Evolutionary conservation across 2,113 vertebrate species (phyloP).

Genomic region (Myotis davidii): DNA sequence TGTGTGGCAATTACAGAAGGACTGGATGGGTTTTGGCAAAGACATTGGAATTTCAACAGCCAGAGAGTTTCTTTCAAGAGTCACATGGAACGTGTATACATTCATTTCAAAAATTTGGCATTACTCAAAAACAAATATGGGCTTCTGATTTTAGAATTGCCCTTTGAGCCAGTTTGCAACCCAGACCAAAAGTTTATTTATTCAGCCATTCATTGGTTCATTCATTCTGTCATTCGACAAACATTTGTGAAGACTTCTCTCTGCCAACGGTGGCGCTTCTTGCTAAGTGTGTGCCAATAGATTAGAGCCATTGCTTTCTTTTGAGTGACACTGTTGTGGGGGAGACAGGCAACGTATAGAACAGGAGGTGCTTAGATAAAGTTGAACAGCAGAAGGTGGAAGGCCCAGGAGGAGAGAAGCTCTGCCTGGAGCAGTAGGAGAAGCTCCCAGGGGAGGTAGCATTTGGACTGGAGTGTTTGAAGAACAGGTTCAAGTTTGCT

Average conservation of each 20-base stretch:
- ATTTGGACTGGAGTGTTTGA: not conserved
- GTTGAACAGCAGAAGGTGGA: not conserved
- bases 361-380: not conserved
- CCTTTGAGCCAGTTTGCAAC: not conserved
- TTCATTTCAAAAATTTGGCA: constrained; percentile 32
- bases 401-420: not conserved
- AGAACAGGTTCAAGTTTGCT: not conserved
- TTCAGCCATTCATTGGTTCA: not conserved
- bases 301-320: not conserved
- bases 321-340: not conserved
- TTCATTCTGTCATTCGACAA: not conserved
- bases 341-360: not conserved
- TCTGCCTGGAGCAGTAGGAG: not conserved
- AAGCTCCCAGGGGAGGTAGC: not conserved
- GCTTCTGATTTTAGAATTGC: not conserved
- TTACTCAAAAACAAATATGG: not conserved
- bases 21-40: not conserved
- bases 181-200: not conserved
- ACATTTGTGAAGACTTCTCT: not conserved
- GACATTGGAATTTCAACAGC: not conserved
- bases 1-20: not conserved
- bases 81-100: not conserved
- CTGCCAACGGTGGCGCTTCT: not conserved
- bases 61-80: constrained; percentile 1
- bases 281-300: not conserved